Conservation (phyloP, 2,888 invertebrate species). For the Caenorhabditis sp. region DNA sequence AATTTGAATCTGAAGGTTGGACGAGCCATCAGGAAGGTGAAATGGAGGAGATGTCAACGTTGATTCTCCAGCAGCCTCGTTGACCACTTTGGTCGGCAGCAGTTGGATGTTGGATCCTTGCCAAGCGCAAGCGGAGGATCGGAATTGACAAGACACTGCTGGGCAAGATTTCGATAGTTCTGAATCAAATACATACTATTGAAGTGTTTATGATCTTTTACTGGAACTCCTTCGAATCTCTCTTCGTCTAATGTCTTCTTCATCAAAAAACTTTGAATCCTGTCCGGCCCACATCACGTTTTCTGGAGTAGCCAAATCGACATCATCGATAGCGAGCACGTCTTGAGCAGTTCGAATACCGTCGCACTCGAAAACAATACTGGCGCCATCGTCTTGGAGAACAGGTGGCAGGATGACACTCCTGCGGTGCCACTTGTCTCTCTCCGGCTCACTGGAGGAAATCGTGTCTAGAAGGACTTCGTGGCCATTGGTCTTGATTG, state of each 20-base stretch:
- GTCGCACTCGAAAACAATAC: slow-evolving; percentile 36
- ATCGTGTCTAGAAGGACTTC: slow-evolving; percentile 52
- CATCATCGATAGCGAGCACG: slow-evolving; percentile 54
- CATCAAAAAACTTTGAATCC: slow-evolving; percentile 54
- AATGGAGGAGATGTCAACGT: slow-evolving; percentile 27
- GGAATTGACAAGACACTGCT: slow-evolving; percentile 35
- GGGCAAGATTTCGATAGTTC: slow-evolving; percentile 27
- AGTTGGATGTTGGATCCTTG: slow-evolving; percentile 37
- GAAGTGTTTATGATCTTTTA: not conserved
- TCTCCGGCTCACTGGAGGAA: slow-evolving; percentile 18
- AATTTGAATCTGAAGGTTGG: slow-evolving; percentile 40
- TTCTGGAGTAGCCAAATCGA: slow-evolving; percentile 39
- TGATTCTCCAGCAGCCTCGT: slow-evolving; percentile 52
- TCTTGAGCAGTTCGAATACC: slow-evolving; percentile 45
- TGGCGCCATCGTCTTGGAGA: slow-evolving; percentile 1
- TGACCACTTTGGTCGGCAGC: slow-evolving; percentile 46
- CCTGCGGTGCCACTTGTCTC: slow-evolving; percentile 37
- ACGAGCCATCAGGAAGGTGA: slow-evolving; percentile 13
- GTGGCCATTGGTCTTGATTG: slow-evolving; percentile 20
- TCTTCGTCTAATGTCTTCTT: slow-evolving; percentile 40
- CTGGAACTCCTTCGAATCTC: slow-evolving; percentile 47
- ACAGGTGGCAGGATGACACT: slow-evolving; percentile 58
- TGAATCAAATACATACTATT: not conserved
- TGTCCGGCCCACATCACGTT: slow-evolving; percentile 54
- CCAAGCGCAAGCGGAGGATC: slow-evolving; percentile 31